Conservation (phyloP, 1,140 invertebrate species). For the Rhopalosiphum padi region DNA sequence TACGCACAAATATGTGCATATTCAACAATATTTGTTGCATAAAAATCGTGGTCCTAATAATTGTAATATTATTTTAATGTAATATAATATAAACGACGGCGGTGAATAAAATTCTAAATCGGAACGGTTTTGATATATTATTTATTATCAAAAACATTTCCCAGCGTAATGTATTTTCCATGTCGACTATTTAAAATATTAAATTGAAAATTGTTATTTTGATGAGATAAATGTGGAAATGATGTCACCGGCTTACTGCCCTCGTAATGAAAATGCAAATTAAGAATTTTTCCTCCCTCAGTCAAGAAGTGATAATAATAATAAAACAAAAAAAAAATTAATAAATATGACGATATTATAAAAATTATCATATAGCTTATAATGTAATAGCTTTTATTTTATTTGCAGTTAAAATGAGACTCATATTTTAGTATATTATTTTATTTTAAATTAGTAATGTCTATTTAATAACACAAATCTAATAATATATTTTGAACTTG, state of each 20-base stretch:
- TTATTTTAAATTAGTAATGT: neutral
- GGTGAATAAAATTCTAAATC: neutral
- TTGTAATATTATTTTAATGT: neutral
- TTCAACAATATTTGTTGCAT: no score
- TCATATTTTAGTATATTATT: neutral
- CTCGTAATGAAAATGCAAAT: slow-evolving; percentile 8
- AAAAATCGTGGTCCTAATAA: no score
- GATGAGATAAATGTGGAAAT: neutral
- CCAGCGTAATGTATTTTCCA: neutral
- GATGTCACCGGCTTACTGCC: neutral
- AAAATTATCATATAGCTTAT: neutral
- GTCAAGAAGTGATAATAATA: neutral
- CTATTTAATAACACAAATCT: neutral
- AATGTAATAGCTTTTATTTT: neutral
- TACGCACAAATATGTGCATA: no score
- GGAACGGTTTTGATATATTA: neutral
- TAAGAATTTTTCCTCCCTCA: neutral
- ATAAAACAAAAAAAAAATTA: neutral
- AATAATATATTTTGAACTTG: neutral
- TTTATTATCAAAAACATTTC: neutral
- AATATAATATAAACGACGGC: neutral
- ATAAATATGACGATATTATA: neutral
- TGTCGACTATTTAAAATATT: neutral
- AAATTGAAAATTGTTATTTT: slow-evolving; percentile 12
- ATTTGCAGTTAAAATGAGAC: neutral